Percentiles rank a stretch among this genome's conserved stretches.
phyloP scores from a whole-genome alignment of 2,888 invertebrate genomes.

The Netelia inedita region DNA sequence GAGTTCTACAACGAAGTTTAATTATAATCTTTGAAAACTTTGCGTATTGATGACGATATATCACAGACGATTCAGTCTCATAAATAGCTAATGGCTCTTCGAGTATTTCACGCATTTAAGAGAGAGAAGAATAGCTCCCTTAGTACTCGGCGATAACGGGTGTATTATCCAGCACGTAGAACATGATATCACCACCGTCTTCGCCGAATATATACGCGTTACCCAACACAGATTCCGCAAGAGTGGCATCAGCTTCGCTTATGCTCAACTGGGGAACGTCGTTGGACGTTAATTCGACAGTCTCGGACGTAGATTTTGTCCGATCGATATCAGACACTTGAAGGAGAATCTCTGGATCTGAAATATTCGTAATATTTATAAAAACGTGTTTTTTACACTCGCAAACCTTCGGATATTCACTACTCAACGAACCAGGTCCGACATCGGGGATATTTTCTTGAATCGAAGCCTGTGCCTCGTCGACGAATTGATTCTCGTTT shows the following conservation, averaged over 20 bases:
- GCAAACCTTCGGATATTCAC: conserved; percentile 31
- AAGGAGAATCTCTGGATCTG: conserved; percentile 62
- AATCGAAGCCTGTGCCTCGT: conserved; percentile 14
- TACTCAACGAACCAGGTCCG: conserved; percentile 46
- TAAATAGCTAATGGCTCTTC: conserved; percentile 37
- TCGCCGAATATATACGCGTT: conserved; percentile 74
- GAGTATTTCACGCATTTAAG: conserved; percentile 19
- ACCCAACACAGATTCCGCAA: conserved; percentile 72
- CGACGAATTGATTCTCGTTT: conserved; percentile 41
- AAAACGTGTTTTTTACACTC: background rate
- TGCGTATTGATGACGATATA: conserved; percentile 57
- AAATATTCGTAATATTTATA: background rate
- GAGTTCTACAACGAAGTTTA: conserved; percentile 41
- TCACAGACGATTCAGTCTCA: conserved; percentile 72
- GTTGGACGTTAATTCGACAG: conserved; percentile 56
- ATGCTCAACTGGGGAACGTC: conserved; percentile 72
- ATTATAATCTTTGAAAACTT: conserved; percentile 38
- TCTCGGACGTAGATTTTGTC: conserved; percentile 21
- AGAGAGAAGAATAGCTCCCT: conserved; percentile 9
- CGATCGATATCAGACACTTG: conserved; percentile 65
- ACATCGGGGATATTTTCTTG: conserved; percentile 34
- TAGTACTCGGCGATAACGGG: conserved; percentile 67
- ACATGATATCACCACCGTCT: conserved; percentile 72
- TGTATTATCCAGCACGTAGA: conserved; percentile 72
- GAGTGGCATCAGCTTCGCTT: conserved; percentile 69